A percentile compares a stretch with the other conserved stretches of the same genome.
Conservation (phyloP, 2,797 vertebrate species). For the Enteromius argenteus region DNA sequence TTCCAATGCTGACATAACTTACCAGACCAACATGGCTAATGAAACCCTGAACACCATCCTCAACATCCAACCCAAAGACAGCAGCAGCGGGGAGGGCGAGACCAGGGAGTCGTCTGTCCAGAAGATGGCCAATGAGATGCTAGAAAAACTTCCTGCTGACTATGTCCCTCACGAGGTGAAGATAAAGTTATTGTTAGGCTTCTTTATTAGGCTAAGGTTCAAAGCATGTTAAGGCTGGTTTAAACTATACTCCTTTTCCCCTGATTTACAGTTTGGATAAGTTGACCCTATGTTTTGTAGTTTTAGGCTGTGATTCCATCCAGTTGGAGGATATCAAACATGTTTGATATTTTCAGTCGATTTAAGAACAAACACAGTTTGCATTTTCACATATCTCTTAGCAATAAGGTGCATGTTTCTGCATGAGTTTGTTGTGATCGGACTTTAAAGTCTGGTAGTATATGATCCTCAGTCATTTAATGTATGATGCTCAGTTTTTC, state of each 20-base stretch:
- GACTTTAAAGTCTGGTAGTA: too few species aligned
- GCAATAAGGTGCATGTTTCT: too few species aligned
- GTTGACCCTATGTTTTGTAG: background rate
- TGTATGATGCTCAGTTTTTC: too few species aligned
- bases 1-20: conserved; percentile 86
- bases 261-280: background rate
- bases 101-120: conserved; percentile 82
- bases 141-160: conserved; percentile 85
- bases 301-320: background rate
- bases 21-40: conserved; percentile 86
- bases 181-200: background rate
- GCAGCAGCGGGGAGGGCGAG: conserved; percentile 78
- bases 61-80: conserved; percentile 87
- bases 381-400: too few species aligned
- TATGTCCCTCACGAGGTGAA: conserved; percentile 82
- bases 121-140: conserved; percentile 83
- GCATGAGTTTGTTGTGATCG: too few species aligned
- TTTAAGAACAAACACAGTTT: background rate
- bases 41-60: conserved; percentile 83
- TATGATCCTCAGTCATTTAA: too few species aligned
- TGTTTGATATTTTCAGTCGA: background rate
- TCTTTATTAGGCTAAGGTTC: background rate
- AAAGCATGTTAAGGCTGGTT: background rate
- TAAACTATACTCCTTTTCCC: background rate
- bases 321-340: background rate